Evolutionary conservation across 2,113 vertebrate species (phyloP).

Genomic region (Protomyctophum bolini): DNA sequence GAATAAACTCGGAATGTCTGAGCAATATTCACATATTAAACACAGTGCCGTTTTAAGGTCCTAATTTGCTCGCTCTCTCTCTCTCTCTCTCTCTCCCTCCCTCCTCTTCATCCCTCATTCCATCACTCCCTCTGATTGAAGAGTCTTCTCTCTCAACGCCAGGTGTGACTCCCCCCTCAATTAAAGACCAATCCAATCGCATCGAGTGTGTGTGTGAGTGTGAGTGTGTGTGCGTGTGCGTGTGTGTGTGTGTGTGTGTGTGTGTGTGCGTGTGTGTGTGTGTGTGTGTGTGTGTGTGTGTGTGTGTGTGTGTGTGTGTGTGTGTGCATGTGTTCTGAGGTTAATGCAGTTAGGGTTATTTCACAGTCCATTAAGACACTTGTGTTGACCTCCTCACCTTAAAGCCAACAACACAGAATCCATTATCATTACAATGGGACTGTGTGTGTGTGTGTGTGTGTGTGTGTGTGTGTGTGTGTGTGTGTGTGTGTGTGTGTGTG

Average conservation of each 20-base stretch:
- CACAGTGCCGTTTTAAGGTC: slow-evolving; percentile 60
- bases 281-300: slow-evolving; percentile 5
- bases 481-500: slow-evolving; percentile 2
- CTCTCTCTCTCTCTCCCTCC: slow-evolving; percentile 65
- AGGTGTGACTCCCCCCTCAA: slow-evolving; percentile 78
- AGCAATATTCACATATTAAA: no score
- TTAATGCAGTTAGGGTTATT: slow-evolving; percentile 99
- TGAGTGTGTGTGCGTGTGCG: slow-evolving; percentile 86
- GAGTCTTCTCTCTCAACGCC: slow-evolving; percentile 66
- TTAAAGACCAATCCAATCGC: slow-evolving; percentile 93
- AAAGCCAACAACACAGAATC: slow-evolving; percentile 97
- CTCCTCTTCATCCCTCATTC: slow-evolving; percentile 61
- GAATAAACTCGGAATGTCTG: no score
- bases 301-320: slow-evolving; percentile 29
- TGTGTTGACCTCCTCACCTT: slow-evolving; percentile 96
- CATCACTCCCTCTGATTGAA: slow-evolving; percentile 79
- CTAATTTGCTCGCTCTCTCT: slow-evolving; percentile 67
- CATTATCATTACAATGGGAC: slow-evolving; percentile 98
- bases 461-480: background rate
- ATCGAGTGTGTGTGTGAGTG: slow-evolving; percentile 85
- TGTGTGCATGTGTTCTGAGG: slow-evolving; percentile 86
- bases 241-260: slow-evolving; percentile 55
- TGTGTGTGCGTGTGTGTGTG: background rate
- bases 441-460: slow-evolving; percentile 14
- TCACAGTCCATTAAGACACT: slow-evolving; percentile 99